Base-by-base conservation (phyloP, 2,797 vertebrate genomes). In the Gobionotothen gibberifrons region DNA sequence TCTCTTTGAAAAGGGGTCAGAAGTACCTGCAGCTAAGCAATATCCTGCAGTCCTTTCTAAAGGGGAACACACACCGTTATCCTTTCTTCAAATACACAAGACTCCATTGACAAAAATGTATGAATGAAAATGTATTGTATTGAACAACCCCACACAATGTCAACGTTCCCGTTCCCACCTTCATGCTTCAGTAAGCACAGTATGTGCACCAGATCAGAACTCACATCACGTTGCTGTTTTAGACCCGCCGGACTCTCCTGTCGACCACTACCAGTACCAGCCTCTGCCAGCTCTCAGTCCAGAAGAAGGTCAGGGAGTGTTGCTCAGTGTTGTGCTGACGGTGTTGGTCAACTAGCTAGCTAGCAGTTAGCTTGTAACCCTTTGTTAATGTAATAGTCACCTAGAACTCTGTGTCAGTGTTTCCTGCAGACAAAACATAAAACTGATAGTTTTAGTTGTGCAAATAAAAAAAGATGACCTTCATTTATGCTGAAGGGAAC, bases 291-390 rank as follows among this genome's bases (percentile, higher is more conserved):
- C 47, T 76, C 81, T 44, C 83, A 83, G 79, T 65, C 81, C 83
- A 55, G 87, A 78, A 66, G 83, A 81, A 90, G 92, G 90, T 91
- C 85, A 87, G 86, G 83, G 81, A 19, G 77, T 48, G 52, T 58
- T 52, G 42, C 66, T 83, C 17, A 55, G 56, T 89, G 83, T 89
- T 86, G 87, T 88, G 78, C 39, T 66, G 42, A 36, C 72, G 74
- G 21, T 76, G 74, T 59, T 74, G 40, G 62, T 86, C 69, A 72
- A 57, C 26, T 65, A 64, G 57, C 42, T 65, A 54, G 47, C 11
- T 53, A 65, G n/a, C 40, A 42, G 36, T 14, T 68, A 52, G 74
- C 61, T 55, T 67, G 51, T 64, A 42, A 32, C 53, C 6, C 8
- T 32, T 8, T 21, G 26, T 46, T 75, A 59, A 54, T 29, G 36